Evolutionary conservation across 1,140 invertebrate species (phyloP), one percentile per base, ranked within the genome.

Genomic region (Epicauta chinensis): DNA sequence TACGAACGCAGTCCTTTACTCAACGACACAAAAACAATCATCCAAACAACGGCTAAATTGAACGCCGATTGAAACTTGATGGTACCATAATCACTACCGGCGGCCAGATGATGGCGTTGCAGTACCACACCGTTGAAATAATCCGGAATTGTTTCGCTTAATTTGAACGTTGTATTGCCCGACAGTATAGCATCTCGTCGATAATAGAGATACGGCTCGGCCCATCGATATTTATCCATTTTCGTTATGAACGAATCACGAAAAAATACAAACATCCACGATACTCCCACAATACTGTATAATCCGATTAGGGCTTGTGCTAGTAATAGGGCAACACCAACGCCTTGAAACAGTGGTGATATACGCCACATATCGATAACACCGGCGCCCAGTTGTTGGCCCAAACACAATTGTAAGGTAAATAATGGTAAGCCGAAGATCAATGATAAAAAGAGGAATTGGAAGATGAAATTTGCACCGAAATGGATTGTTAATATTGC

Each of bases 311-410:
- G 75, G 4, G 84, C 83, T 69, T 93, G 89, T 1, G 83, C 81
- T 48, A 87, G 71, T 6, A 93, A 75, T 42, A 94, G 70, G 0
- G 89, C 82, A 44, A 93, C 83, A 16, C 91, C 91, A 30, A 93
- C 86, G 4, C 68, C 68, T 73, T 89, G 86, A 68, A 93, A 93
- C 51, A 93, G 81, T 0, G 92, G 92, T 37, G 90, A 93, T 60
- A 95, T 92, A 58, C 78, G 83, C 91, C 91, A 95, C 89, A 94
- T 93, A 57, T 92, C 88, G 23, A 94, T 80, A 2, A 87, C 84
- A 0, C 91, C 91, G 0, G 86, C 80, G n/a, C 82, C 81, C 32
- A 93, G 73, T 65, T 89, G 84, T 69, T 92, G 87, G 2, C 92
- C 92, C 32, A 93, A 73, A 53, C 87, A 87, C 66, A 91, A 79